Conservation (phyloP, 2,797 vertebrate species). For the Hypotaenidia philippensis region DNA sequence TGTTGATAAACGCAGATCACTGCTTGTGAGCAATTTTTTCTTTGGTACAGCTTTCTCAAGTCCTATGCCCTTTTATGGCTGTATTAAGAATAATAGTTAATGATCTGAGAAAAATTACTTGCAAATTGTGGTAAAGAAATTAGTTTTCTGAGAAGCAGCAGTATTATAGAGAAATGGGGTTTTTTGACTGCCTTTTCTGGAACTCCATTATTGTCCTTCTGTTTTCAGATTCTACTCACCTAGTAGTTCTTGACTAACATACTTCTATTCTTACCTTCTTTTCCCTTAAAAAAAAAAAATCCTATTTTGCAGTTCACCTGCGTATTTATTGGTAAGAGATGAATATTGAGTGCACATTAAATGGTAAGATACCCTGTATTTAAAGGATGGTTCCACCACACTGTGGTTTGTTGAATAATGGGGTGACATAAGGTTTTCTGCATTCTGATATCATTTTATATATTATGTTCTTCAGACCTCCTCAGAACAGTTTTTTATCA, state of each 20-base stretch:
- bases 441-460: neutral
- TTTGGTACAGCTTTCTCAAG: neutral
- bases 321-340: neutral
- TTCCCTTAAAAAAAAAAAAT: neutral
- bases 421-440: neutral
- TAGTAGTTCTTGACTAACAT: neutral
- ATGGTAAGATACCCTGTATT: neutral
- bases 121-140: neutral
- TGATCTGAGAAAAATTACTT: neutral
- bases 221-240: neutral
- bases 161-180: fast-evolving
- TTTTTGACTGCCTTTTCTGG: neutral
- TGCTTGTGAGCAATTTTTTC: neutral
- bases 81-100: neutral
- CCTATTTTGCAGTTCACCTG: neutral
- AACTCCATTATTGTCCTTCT: neutral
- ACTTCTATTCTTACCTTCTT: neutral
- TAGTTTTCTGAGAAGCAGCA: neutral
- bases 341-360: neutral
- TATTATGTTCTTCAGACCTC: neutral
- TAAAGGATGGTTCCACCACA: neutral
- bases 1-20: neutral
- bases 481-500: neutral
- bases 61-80: neutral
- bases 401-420: neutral